These are phyloP conservation scores for Protosalanx chinensis DNA, from an alignment of 2,797 vertebrate species.

Conservation along the genomic window DNA sequence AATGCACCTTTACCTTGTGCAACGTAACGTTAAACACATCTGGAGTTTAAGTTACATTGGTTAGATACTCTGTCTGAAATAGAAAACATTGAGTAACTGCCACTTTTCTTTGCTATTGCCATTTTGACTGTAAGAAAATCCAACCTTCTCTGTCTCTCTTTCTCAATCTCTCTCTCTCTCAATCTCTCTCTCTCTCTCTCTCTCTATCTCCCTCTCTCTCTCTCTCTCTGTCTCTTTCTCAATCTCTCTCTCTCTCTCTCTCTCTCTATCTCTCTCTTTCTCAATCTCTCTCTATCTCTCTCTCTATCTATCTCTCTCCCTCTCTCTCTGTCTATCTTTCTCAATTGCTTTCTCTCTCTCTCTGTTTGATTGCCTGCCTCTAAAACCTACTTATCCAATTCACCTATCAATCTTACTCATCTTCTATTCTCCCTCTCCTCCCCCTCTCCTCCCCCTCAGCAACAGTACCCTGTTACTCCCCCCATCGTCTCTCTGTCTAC, in stretches of 20 bases:
- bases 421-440: neutral
- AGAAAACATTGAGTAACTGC: neutral
- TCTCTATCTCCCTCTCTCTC: neutral
- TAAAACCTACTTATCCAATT: neutral
- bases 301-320: neutral
- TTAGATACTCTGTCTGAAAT: neutral
- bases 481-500: conserved; percentile 75
- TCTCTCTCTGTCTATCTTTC: no score
- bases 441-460: conserved; percentile 32
- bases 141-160: neutral
- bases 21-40: neutral
- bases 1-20: neutral
- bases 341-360: no score
- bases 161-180: neutral
- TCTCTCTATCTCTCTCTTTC: neutral
- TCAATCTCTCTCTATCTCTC: neutral
- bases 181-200: neutral
- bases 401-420: neutral
- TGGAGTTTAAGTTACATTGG: neutral
- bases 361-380: neutral
- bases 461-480: conserved; percentile 66
- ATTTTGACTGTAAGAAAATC: neutral
- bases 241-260: neutral
- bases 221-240: neutral
- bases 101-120: neutral